Evolutionary conservation across 1,140 invertebrate genomes (phyloP).

Genomic region (Solenopsis fugax): DNA sequence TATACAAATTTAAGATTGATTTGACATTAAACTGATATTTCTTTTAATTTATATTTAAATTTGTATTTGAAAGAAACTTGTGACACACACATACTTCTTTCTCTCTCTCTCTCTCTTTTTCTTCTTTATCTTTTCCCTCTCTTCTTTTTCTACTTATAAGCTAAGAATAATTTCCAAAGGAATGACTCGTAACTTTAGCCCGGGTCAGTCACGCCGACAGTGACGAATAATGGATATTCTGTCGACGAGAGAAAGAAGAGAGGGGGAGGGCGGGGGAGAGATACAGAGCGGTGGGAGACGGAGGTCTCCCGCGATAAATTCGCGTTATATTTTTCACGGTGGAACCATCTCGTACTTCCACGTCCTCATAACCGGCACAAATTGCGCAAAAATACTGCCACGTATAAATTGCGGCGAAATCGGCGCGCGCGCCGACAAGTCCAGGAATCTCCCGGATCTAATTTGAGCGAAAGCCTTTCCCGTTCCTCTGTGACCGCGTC

Average conservation of each 20-base stretch:
- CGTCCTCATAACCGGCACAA: conserved; percentile 80
- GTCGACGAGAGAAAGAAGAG: conserved; percentile 55
- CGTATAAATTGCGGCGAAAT: conserved; percentile 78
- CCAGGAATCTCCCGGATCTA: conserved; percentile 73
- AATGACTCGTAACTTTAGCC: conserved; percentile 62
- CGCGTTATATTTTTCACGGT: conserved; percentile 77
- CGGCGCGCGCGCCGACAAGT: conserved; percentile 69
- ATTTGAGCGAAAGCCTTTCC: conserved; percentile 78
- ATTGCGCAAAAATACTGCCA: conserved; percentile 80
- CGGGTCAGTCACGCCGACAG: conserved; percentile 67
- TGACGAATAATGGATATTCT: conserved; percentile 78
- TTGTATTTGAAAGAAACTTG: neutral
- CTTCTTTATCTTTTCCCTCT: neutral
- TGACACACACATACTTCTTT: neutral
- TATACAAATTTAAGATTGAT: neutral
- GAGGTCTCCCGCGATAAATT: conserved; percentile 76
- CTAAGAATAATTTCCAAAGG: conserved; percentile 42
- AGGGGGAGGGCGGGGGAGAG: conserved; percentile 8
- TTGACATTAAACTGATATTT: neutral
- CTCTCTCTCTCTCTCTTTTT: neutral
- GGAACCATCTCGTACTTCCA: conserved; percentile 70
- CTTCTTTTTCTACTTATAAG: neutral
- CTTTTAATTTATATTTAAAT: conserved; percentile 10
- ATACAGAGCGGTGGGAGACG: conserved; percentile 28
- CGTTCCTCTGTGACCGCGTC: conserved; percentile 51